Base-by-base conservation (phyloP, 2,888 invertebrate genomes). In the Schizaphis graminum region DNA sequence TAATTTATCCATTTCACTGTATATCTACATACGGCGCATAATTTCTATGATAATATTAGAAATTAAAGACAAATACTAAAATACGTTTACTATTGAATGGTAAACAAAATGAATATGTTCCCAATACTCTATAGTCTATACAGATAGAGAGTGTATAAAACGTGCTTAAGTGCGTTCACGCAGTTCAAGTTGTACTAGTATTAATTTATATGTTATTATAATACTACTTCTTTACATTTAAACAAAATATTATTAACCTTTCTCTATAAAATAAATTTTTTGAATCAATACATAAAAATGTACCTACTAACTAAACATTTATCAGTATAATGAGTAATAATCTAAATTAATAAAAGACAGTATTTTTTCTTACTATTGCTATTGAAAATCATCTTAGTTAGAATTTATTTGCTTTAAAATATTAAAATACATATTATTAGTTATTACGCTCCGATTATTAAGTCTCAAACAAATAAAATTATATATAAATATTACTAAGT, bases 61-160 rank as follows among this genome's bases (percentile, higher is more conserved):
- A 85, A 85, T 91, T 91, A 91, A 91, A 85, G 85, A 91, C 91
- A 91, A 53, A 91, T 88, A 87, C 44, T 49, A 10, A 53, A 47
- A 89, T 77, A 35, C 28, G 41, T 84, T 53, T 41, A 91, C 77
- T 13, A 84, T 77, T 53, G 49, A 49, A 44, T 41, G n/a, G 85
- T 91, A 85, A 85, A 91, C 91, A 85, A 28, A 56, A n/a, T 4
- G n/a, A 44, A n/a, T 85, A 44, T 85, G 91, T 85, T 91, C 85
- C 85, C 91, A 91, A 57, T 91, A 85, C 41, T 85, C 47, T n/a
- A 57, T 91, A 85, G 28, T 85, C 47, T n/a, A n/a, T 67, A 47
- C 61, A 47, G 67, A n/a, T 67, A 49, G 90, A 90, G 67, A 77
- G 90, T 49, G 47, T 91, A 35, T 91, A 91, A 77, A 67, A 77